phyloP scores from a whole-genome alignment of 2,888 invertebrate genomes.

The Pollenia angustigena region DNA sequence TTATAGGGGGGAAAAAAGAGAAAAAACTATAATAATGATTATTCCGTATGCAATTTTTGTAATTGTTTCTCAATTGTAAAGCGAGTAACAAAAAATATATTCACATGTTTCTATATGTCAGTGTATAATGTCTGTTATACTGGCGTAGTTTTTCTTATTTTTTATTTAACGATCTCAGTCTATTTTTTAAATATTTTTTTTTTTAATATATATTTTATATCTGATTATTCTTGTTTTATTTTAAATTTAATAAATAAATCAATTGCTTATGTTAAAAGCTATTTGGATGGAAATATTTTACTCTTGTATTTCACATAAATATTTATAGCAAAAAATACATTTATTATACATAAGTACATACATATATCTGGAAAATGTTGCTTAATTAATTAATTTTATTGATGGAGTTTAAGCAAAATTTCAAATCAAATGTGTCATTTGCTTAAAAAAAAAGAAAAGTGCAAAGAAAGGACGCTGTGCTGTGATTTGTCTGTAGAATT shows the following conservation, averaged over 20 bases:
- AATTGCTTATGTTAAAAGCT: slow-evolving; percentile 74
- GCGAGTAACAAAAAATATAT: slow-evolving; percentile 46
- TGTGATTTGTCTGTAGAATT: slow-evolving; percentile 22
- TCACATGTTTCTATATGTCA: slow-evolving; percentile 24
- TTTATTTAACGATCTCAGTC: slow-evolving; percentile 72
- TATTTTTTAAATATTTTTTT: slow-evolving; percentile 71
- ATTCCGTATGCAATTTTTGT: neutral
- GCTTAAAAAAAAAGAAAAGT: slow-evolving; percentile 33
- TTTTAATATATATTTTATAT: slow-evolving; percentile 72
- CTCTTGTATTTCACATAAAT: slow-evolving; percentile 70
- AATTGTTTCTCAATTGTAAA: slow-evolving; percentile 19
- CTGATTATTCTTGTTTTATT: slow-evolving; percentile 77
- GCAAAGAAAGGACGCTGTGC: slow-evolving; percentile 66
- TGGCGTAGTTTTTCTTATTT: slow-evolving; percentile 55
- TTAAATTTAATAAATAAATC: slow-evolving; percentile 75
- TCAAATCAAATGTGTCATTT: slow-evolving; percentile 23
- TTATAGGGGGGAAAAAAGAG: neutral
- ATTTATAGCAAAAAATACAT: slow-evolving; percentile 72
- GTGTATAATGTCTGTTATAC: slow-evolving; percentile 42
- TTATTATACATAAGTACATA: slow-evolving; percentile 42
- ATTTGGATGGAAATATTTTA: slow-evolving; percentile 73
- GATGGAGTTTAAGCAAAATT: slow-evolving; percentile 34
- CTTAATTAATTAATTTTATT: slow-evolving; percentile 39
- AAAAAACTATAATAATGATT: neutral
- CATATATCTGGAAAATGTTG: slow-evolving; percentile 54